A percentile compares a stretch with the other conserved stretches of the same genome.
These are phyloP conservation scores for Enteromius argenteus DNA, from an alignment of 2,797 vertebrate genomes.

Conservation along the genomic window DNA sequence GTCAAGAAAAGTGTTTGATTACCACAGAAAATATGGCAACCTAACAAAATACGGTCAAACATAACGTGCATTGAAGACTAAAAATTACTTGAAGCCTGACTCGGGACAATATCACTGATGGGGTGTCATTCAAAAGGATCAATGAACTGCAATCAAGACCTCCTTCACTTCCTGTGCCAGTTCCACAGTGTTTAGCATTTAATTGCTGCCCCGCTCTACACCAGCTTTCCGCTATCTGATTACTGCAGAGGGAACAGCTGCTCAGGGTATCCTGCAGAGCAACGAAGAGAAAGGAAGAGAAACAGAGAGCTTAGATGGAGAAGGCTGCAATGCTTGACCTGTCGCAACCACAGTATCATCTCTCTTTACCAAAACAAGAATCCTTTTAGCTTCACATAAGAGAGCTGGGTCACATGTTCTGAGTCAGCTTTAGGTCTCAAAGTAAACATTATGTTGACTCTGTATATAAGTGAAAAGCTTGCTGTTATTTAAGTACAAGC, in stretches of 20 bases:
- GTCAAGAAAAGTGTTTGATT: neutral
- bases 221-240: constrained; percentile 57
- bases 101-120: constrained; percentile 25
- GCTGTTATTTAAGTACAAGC: neutral
- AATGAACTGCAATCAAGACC: constrained; percentile 57
- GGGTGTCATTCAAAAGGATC: constrained; percentile 49
- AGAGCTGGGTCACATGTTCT: constrained; percentile 8
- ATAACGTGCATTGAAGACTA: neutral
- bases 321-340: constrained; percentile 8
- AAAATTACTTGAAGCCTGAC: neutral
- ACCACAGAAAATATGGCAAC: neutral
- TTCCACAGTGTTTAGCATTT: constrained; percentile 61
- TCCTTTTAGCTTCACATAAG: constrained; percentile 8
- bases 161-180: constrained; percentile 53
- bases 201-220: constrained; percentile 58
- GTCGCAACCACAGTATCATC: neutral
- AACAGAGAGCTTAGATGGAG: neutral
- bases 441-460: neutral
- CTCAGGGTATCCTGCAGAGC: constrained; percentile 37
- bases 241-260: constrained; percentile 56
- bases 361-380: neutral
- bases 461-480: neutral
- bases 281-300: constrained; percentile 19
- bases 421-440: neutral
- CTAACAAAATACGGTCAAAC: neutral